A percentile compares a stretch with the other conserved stretches of the same genome.
Conservation (phyloP, 2,113 vertebrate species). For the Ondatra zibethicus region DNA sequence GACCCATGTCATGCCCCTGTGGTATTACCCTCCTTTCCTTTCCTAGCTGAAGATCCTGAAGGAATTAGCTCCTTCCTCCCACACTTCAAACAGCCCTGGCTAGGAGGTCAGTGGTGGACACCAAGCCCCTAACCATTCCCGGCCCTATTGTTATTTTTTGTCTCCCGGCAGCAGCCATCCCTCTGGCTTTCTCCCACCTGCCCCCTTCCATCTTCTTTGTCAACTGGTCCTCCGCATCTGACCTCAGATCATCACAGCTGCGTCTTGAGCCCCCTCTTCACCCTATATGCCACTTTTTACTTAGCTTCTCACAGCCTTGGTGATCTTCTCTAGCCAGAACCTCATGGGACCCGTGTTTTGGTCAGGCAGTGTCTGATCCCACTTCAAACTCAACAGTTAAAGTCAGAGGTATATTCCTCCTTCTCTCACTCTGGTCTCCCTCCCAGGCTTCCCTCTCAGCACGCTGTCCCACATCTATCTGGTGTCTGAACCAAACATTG, state of each 20-base stretch:
- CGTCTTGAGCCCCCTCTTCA: not conserved
- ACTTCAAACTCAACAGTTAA: not conserved
- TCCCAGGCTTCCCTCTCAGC: not conserved
- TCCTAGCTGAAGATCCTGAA: not conserved
- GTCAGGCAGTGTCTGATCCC: not conserved
- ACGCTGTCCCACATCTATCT: not conserved
- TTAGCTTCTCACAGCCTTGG: not conserved
- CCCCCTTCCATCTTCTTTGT: not conserved
- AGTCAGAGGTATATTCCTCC: not conserved
- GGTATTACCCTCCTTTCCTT: not conserved
- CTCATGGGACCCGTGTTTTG: not conserved
- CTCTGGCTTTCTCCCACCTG: not conserved
- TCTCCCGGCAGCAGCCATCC: not conserved
- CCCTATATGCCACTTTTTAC: not conserved
- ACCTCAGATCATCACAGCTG: not conserved
- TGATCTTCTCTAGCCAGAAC: not conserved
- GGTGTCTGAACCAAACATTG: not conserved
- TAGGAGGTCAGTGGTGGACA: not conserved
- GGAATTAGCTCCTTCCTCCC: not conserved
- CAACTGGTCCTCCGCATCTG: not conserved
- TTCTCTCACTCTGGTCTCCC: not conserved
- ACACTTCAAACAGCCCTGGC: not conserved
- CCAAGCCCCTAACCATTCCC: not conserved
- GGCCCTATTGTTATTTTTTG: not conserved
- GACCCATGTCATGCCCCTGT: not conserved